A percentile compares a stretch with the other conserved stretches of the same genome.
Evolutionary conservation across 2,797 vertebrate species (phyloP).

Genomic region (Distichodus sexfasciatus): DNA sequence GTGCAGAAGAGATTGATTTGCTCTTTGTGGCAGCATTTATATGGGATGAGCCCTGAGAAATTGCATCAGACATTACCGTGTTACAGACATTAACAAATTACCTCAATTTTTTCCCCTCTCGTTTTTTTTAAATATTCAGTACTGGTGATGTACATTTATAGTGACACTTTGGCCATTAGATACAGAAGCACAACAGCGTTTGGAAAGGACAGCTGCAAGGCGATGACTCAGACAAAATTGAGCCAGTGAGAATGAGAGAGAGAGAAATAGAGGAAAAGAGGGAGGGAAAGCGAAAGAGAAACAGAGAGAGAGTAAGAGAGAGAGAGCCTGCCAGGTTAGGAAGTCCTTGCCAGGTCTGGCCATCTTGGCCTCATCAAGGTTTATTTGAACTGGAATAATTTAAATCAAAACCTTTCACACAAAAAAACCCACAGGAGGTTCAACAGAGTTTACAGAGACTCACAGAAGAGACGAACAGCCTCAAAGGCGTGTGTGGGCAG

Average conservation of each 20-base stretch:
- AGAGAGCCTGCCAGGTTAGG: conserved; percentile 39
- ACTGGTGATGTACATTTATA: conserved; percentile 37
- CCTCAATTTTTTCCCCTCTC: neutral
- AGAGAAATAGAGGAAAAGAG: conserved; percentile 3
- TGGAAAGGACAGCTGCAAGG: conserved; percentile 36
- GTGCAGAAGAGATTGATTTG: conserved; percentile 2
- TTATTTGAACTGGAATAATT: conserved; percentile 44
- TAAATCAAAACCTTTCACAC: conserved; percentile 14
- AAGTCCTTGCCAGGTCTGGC: conserved; percentile 41
- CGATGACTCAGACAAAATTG: conserved; percentile 43
- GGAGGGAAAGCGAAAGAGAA: no score
- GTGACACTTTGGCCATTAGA: conserved; percentile 51
- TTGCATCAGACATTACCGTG: conserved; percentile 26
- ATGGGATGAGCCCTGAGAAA: conserved; percentile 14
- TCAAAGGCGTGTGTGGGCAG: conserved; percentile 9
- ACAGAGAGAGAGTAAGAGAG: conserved; percentile 6
- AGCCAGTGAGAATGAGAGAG: conserved; percentile 27
- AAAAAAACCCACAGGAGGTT: conserved; percentile 18
- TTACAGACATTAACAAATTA: conserved; percentile 38
- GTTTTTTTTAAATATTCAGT: conserved; percentile 16
- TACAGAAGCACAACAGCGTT: conserved; percentile 36
- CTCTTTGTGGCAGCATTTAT: conserved; percentile 13
- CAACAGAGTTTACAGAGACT: conserved; percentile 15
- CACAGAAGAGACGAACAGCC: neutral
- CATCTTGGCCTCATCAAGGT: conserved; percentile 44